Evolutionary conservation across 2,113 vertebrate genomes (phyloP), one percentile per base, ranked within the genome.

Genomic region (Agelaius tricolor): DNA sequence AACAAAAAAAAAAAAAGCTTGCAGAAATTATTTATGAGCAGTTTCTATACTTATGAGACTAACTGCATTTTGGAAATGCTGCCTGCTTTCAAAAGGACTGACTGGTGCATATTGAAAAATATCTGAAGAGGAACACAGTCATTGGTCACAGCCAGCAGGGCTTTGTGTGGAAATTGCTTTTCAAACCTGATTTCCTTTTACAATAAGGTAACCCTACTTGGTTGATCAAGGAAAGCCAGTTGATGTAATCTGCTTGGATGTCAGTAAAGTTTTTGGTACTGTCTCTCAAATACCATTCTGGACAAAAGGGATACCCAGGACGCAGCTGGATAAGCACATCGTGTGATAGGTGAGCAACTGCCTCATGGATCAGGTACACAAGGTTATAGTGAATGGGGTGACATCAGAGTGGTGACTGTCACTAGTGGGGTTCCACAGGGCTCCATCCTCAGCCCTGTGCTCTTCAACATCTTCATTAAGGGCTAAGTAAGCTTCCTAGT

Each of bases 311-410:
- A 13, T 61, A 22, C 41, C 28, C 24, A 10, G 51, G 43, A 6
- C 18, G 7, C 51, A 73, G 51, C 51, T 43, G 35, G n/a, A 31
- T 47, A 61, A 41, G 23, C 4, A 1, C n/a, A 61, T 3, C 46
- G 7, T 76, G 39, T 0, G 0, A 2, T 55, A 6, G 30, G 24
- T 54, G 54, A 89, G n/a, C 28, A 61, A 0, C 39, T 52, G 54
- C 7, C 23, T 74, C 26, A 7, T 5, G 13, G 44, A 1, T 67
- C 6, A 7, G 69, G 28, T 20, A 30, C 54, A 15, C 15, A 22
- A 16, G 23, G 9, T 22, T 41, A 2, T 2, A 35, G 46, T 21
- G 69, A n/a, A 26, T 8, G 39, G 11, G 13, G 13, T 54, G 11
- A 46, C 39, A 67, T 26, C 52, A 61, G 23, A 17, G 0, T 54